A percentile compares a stretch with the other conserved stretches of the same genome.
Evolutionary conservation across 2,888 invertebrate genomes (phyloP).

Genomic region (Plutella xylostella): DNA sequence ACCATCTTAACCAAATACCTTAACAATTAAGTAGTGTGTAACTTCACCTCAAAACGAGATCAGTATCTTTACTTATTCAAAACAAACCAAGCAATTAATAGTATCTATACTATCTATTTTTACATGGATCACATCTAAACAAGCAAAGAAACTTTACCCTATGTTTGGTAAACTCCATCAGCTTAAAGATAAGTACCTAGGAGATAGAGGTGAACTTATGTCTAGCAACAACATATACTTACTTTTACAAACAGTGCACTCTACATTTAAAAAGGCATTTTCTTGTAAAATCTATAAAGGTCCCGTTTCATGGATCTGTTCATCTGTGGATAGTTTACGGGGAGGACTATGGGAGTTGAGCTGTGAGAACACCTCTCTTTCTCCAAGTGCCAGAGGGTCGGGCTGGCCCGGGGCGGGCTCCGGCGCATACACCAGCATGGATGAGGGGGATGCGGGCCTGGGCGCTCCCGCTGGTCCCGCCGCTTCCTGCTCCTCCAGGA

Average conservation of each 20-base stretch:
- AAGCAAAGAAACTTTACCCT: too few relatives aligned
- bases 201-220: too few relatives aligned
- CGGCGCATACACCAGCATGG: slow-evolving; percentile 67
- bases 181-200: too few relatives aligned
- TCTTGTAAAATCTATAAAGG: slow-evolving; percentile 50
- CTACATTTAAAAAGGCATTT: slow-evolving; percentile 32
- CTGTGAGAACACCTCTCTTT: slow-evolving; percentile 63
- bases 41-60: too few relatives aligned
- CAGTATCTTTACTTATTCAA: too few relatives aligned
- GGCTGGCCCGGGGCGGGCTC: slow-evolving; percentile 44
- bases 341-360: slow-evolving; percentile 47
- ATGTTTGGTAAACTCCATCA: too few relatives aligned
- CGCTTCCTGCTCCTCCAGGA: slow-evolving; percentile 88
- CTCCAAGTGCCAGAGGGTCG: slow-evolving; percentile 58
- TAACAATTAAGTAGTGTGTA: too few relatives aligned
- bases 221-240: slow-evolving; percentile 3
- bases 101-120: too few relatives aligned
- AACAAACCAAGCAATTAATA: too few relatives aligned
- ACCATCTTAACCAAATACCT: too few relatives aligned
- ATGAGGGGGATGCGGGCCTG: slow-evolving; percentile 70
- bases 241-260: slow-evolving; percentile 18
- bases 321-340: slow-evolving; percentile 48
- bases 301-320: slow-evolving; percentile 52
- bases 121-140: too few relatives aligned
- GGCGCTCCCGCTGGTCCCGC: slow-evolving; percentile 71